Base-by-base conservation (phyloP, 1,140 invertebrate genomes). In the Drosophila setifemur region DNA sequence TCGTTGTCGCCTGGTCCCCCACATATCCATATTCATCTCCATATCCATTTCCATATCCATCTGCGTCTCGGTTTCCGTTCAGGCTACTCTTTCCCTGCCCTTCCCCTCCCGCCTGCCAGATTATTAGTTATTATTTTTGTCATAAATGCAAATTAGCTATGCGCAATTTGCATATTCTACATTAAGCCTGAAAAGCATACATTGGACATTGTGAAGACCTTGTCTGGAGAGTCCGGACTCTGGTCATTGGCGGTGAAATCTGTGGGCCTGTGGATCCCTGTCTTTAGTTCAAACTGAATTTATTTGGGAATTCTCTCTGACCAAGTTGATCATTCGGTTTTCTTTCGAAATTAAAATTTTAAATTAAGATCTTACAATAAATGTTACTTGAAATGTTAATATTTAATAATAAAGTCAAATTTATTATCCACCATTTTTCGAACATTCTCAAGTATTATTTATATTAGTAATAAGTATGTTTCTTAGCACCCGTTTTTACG, bases 91-190 rank as follows among this genome's bases (percentile, higher is more conserved):
- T n/a, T n/a, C n/a, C n/a, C n/a, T n/a, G n/a, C n/a, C 53, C 14
- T 35, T 29, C 28, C 5, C 26, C 12, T 43, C 73, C 50, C 29
- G 42, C 48, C 54, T 18, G 42, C 63, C 57, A 61, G 82, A 86
- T 86, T 85, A 86, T 86, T 85, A 85, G 81, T 86, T 85, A 85
- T 81, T 85, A 85, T 86, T 64, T 71, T 85, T 86, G 81, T 66
- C 81, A 73, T 85, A 85, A 85, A 85, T 85, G 81, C 61, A 85
- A 85, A 85, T 85, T 81, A 81, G 81, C 35, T 68, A 86, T 50
- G 76, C 81, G 68, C 81, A 85, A 85, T 85, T 85, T 85, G 81
- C 81, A 81, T 85, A 86, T 85, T 85, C 81, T 64, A 86, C 67
- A 85, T 85, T 85, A 73, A 87, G 86, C 60, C 50, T 63, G 29